Base-by-base conservation (phyloP, 2,113 vertebrate genomes). In the Lophotis ruficrista region DNA sequence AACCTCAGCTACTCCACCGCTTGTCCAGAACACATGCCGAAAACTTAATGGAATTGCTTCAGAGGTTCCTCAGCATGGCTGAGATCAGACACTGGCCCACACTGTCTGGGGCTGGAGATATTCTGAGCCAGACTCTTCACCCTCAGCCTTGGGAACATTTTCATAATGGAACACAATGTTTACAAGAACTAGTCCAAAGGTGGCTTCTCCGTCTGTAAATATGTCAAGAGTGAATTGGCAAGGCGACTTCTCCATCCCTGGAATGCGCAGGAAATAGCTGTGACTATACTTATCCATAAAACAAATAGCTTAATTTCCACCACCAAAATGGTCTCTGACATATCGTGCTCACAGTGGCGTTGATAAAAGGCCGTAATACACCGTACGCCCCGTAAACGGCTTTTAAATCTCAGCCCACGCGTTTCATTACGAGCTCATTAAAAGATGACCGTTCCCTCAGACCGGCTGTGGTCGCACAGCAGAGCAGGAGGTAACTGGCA, bases 261-360 rank as follows among this genome's bases (percentile, higher is more conserved):
- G 96, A 97, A 97, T 97, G 96, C 6, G 9, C 96, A 97, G 97
- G 97, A 97, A 97, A 97, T 96, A 96, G 96, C 95, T 89, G 87
- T 3, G 83, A 90, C 95, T 96, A 54, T 90, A 87, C 95, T 97
- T 95, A 89, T 31, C 90, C 97, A 65, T 86, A 92, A 93, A 94
- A 73, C 90, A 96, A 97, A 96, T 65, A 93, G 83, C 89, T 82
- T 43, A 7, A 91, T 94, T 96, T 96, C 97, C 96, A 90, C 47
- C 89, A 69, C 68, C 95, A 79, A 24, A 65, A 88, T 3, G 10
- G 38, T 38, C 72, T 47, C 93, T 48, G 91, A 38, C 56, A 12
- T 12, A 54, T 25, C 16, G 5, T 19, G 54, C 86, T 90, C 93
- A 54, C 83, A 64, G 85, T 43, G 5, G 93, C 3, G 0, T 20